Base-by-base conservation (phyloP, 2,888 invertebrate genomes). In the Diloba caeruleocephala region DNA sequence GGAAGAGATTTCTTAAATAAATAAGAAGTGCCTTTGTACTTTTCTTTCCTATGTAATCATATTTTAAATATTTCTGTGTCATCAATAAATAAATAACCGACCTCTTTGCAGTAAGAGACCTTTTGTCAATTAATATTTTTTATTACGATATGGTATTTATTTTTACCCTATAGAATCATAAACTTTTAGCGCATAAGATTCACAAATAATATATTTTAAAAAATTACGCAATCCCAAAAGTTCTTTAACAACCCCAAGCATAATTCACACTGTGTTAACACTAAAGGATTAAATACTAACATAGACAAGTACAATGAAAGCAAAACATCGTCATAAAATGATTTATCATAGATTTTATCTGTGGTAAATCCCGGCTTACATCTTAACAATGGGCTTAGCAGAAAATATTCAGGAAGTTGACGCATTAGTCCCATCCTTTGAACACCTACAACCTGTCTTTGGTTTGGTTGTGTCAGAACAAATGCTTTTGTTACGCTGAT, bases 351-450 rank as follows among this genome's bases (percentile, higher is more conserved):
- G 77, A 78, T 81, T 74, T 76, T 84, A 87, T 86, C 84, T 78
- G 3, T 53, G 51, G 70, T 37, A 87, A 78, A 88, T 82, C 87
- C 80, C 56, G 49, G 81, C 64, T 83, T 82, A 82, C 49, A 66
- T 48, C 38, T 25, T 38, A 73, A 82, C 83, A 82, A 82, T 76
- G 61, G 75, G 62, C 38, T 68, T 65, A 37, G 42, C 17, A 60
- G 57, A 59, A 69, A 77, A 67, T 66, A 71, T 71, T 78, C 87
- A 89, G 92, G 91, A 91, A 90, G 89, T 88, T 87, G 89, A 88
- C 85, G 86, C 88, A 88, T 82, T 71, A 59, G 71, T 74, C 77
- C 81, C 76, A 81, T 84, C 74, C 78, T 75, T 61, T 51, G 26
- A 52, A 57, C 45, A 32, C 34, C 43, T 67, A 36, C 64, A 79